phyloP scores from a whole-genome alignment of 1,140 invertebrate genomes.

The Sycophila sp. region DNA sequence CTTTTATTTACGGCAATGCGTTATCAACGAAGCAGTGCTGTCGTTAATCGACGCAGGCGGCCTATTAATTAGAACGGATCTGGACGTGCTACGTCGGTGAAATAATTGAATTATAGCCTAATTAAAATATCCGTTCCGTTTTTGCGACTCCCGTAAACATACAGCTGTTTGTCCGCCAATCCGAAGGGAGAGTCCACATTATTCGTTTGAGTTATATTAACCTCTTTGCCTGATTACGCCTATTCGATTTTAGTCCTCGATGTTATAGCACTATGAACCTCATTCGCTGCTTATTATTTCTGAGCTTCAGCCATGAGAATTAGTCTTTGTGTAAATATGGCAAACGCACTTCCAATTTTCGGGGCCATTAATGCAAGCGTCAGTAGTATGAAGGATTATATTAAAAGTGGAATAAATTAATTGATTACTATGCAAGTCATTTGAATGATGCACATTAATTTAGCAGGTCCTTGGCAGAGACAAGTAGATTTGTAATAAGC shows the following conservation, averaged over 20 bases:
- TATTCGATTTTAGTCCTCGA: no score
- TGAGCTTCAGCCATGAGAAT: no score
- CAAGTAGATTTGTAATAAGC: no score
- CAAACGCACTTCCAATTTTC: no score
- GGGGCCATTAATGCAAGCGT: no score
- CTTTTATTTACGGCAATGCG: constrained; percentile 7
- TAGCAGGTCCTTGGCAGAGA: no score
- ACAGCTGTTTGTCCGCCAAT: not conserved
- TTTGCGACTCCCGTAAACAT: not conserved
- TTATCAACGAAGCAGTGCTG: not conserved
- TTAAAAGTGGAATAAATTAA: not conserved
- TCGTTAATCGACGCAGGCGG: constrained; percentile 1
- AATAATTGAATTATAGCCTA: constrained; percentile 26
- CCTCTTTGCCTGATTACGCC: not conserved
- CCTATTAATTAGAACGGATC: constrained; percentile 15
- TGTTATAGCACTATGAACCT: no score
- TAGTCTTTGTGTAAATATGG: no score
- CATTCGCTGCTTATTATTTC: no score
- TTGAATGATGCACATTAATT: no score
- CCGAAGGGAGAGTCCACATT: not conserved
- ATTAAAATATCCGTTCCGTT: constrained; percentile 16
- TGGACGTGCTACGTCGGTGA: not conserved
- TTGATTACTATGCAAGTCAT: no score
- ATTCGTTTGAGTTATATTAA: not conserved
- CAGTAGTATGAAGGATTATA: not conserved